phyloP scores from a whole-genome alignment of 2,888 invertebrate species.

The Dryadula phaetusa region DNA sequence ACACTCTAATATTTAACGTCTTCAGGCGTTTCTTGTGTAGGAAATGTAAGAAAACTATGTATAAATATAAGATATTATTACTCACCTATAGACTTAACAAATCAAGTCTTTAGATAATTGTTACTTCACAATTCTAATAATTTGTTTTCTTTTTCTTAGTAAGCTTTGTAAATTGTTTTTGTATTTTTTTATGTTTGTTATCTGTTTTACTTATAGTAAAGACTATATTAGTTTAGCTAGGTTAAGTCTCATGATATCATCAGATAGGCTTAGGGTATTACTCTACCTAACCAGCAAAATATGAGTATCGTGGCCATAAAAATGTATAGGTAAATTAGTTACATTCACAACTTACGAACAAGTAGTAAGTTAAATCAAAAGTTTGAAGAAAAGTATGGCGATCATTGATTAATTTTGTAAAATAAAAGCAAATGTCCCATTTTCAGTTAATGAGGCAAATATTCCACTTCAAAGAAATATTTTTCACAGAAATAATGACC shows the following conservation, averaged over 20 bases:
- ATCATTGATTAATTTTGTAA: conserved; percentile 7
- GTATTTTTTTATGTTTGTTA: neutral
- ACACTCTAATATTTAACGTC: conserved; percentile 33
- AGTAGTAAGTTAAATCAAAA: neutral
- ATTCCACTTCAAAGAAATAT: conserved; percentile 54
- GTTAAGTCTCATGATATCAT: neutral
- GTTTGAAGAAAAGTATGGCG: neutral
- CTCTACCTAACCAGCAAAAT: neutral
- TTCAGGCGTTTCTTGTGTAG: conserved; percentile 34
- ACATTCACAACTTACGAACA: neutral
- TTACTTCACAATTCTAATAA: neutral
- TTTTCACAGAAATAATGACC: conserved; percentile 48
- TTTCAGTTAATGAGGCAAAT: conserved; percentile 49
- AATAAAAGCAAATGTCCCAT: conserved; percentile 45
- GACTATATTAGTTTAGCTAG: neutral
- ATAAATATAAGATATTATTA: neutral
- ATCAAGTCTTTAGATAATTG: neutral
- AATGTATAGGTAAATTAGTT: neutral
- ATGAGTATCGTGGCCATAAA: neutral
- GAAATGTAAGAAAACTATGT: neutral
- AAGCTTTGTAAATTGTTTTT: neutral
- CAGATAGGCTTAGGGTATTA: too few species aligned
- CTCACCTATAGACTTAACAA: neutral
- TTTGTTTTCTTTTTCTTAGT: neutral
- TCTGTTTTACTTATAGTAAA: neutral